A percentile compares a stretch with the other conserved stretches of the same genome.
phyloP scores from a whole-genome alignment of 2,888 invertebrate genomes.

The Nineta flava region DNA sequence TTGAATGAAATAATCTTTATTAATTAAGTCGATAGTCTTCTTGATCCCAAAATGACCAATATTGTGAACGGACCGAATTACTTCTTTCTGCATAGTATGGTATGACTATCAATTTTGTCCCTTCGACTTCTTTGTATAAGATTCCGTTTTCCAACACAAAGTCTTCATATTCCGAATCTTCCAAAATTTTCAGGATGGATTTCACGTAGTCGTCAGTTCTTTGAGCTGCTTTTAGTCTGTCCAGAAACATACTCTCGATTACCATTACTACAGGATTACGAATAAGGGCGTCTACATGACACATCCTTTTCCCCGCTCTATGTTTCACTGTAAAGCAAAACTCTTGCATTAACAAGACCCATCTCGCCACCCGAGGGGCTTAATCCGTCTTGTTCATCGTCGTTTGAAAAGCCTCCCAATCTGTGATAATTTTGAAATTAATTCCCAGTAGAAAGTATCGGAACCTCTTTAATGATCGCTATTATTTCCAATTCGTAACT shows the following conservation, averaged over 20 bases:
- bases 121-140: neutral
- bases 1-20: neutral
- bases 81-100: neutral
- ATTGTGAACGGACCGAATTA: neutral
- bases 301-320: neutral
- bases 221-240: neutral
- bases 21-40: neutral
- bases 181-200: conserved; percentile 6
- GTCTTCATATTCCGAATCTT: conserved; percentile 7
- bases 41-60: neutral
- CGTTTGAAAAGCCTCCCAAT: too few relatives aligned
- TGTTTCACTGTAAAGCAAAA: neutral
- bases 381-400: conserved; percentile 1
- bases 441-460: conserved; percentile 9
- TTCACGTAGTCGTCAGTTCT: neutral
- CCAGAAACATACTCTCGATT: neutral
- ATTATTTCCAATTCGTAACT: conserved; percentile 10
- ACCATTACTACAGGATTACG: neutral
- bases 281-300: conserved; percentile 1
- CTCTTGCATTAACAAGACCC: neutral
- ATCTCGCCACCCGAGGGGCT: neutral
- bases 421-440: too few relatives aligned
- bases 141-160: conserved; percentile 5
- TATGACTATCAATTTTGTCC: neutral
- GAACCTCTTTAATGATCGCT: conserved; percentile 7